A percentile compares a stretch with the other conserved stretches of the same genome.
phyloP scores from a whole-genome alignment of 2,888 invertebrate genomes.

The Pyrrhia umbra region DNA sequence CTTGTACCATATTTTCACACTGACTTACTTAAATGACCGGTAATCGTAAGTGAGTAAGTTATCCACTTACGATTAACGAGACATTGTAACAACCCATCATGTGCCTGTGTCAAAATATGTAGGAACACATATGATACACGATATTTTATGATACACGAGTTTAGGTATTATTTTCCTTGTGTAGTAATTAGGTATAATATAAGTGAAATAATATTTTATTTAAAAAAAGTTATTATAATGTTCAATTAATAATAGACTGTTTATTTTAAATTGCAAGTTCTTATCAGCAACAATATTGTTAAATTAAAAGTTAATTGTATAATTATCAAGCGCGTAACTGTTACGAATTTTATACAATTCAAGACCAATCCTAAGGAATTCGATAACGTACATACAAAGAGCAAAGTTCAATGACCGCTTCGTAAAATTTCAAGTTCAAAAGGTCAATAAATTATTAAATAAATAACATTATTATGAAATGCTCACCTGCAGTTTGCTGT shows the following conservation, averaged over 20 bases:
- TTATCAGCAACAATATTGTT: constrained; percentile 10
- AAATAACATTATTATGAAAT: constrained; percentile 21
- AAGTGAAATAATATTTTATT: too few relatives aligned
- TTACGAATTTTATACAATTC: constrained; percentile 28
- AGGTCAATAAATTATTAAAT: constrained; percentile 57
- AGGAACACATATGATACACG: too few relatives aligned
- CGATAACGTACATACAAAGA: constrained; percentile 55
- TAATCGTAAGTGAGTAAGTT: too few relatives aligned
- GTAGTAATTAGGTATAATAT: too few relatives aligned
- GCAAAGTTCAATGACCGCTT: constrained; percentile 73
- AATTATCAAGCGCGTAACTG: constrained; percentile 9
- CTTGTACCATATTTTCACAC: too few relatives aligned
- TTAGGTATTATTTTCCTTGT: too few relatives aligned
- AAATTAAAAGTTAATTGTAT: constrained; percentile 4
- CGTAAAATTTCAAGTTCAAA: constrained; percentile 64
- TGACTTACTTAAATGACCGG: too few relatives aligned
- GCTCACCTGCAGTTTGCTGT: constrained; percentile 79
- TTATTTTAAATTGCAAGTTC: constrained; percentile 3
- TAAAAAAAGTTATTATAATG: neutral
- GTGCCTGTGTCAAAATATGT: too few relatives aligned
- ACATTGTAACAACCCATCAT: too few relatives aligned
- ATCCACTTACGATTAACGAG: too few relatives aligned
- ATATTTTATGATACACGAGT: too few relatives aligned
- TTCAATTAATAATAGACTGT: constrained; percentile 7
- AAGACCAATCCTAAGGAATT: constrained; percentile 33